Conservation (phyloP, 2,888 invertebrate species). For the Zygogramma bicolorata region DNA sequence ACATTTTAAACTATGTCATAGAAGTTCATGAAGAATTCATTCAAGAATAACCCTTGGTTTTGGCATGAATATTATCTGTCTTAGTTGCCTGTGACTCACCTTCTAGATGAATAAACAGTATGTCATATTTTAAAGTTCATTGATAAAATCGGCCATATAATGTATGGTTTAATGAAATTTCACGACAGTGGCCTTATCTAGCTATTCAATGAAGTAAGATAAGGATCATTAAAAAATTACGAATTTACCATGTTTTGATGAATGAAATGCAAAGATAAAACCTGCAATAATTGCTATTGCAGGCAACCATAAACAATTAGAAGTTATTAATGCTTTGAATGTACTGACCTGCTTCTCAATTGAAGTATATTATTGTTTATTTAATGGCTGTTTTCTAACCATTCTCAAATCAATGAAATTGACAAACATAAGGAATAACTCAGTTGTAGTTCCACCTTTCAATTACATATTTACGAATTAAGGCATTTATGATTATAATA, state of each 20-base stretch:
- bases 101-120: neutral
- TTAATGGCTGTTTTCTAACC: neutral
- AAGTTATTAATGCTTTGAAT: neutral
- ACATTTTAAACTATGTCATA: too few relatives aligned
- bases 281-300: neutral
- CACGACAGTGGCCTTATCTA: neutral
- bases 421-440: neutral
- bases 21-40: too few relatives aligned
- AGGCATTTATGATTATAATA: too few relatives aligned
- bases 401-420: neutral
- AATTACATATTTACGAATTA: neutral
- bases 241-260: neutral
- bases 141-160: too few relatives aligned
- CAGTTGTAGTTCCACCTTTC: neutral
- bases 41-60: too few relatives aligned
- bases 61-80: neutral
- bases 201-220: neutral
- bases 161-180: neutral
- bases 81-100: neutral
- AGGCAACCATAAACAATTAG: conserved; percentile 20
- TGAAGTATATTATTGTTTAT: neutral
- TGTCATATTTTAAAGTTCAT: too few relatives aligned
- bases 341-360: conserved; percentile 15
- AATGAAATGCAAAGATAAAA: conserved; percentile 1
- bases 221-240: neutral